Base-by-base conservation (phyloP, 2,888 invertebrate genomes). In the Diabrotica balteata region DNA sequence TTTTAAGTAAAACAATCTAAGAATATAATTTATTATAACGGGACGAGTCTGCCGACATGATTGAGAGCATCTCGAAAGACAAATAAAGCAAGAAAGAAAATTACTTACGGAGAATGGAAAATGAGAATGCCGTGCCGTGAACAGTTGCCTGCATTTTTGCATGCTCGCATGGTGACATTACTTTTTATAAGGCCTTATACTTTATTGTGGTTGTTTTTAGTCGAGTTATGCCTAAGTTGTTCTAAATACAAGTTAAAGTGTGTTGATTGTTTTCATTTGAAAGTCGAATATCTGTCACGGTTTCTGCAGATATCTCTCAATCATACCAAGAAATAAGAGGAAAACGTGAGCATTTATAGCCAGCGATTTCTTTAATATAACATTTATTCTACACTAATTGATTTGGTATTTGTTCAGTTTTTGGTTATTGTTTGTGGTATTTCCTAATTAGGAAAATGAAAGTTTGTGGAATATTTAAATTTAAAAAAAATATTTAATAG, bases 61-160 rank as follows among this genome's bases (percentile, higher is more conserved):
- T 32, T 32, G 32, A 32, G 32, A 32, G 32, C 32, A 32, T 32
- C 32, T 32, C 32, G 63, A 62, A 65, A 60, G 65, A 65, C 44
- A 66, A 66, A 64, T 57, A 65, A 59, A 68, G 57, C 68, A 61
- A 57, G 61, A 68, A 60, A 63, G 50, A 43, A 49, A 63, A 54
- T 67, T 58, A 54, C 32, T 32, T 60, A 32, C 17, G 55, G 43
- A 53, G 11, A 59, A 49, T 58, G 52, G 51, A 61, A 60, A 66
- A 69, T 69, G 45, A 55, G 69, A 69, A 69, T 66, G 69, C 66
- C 57, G 63, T 66, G 69, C 66, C 57, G 63, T 46, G 42, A 66
- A 57, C 55, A 45, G 61, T 58, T 52, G 46, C 52, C 61, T 52
- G 60, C 66, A 69, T 66, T 66, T 66, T 69, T 59, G 58, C 68